phyloP scores from a whole-genome alignment of 2,797 vertebrate species.

The Nyctibius grandis region DNA sequence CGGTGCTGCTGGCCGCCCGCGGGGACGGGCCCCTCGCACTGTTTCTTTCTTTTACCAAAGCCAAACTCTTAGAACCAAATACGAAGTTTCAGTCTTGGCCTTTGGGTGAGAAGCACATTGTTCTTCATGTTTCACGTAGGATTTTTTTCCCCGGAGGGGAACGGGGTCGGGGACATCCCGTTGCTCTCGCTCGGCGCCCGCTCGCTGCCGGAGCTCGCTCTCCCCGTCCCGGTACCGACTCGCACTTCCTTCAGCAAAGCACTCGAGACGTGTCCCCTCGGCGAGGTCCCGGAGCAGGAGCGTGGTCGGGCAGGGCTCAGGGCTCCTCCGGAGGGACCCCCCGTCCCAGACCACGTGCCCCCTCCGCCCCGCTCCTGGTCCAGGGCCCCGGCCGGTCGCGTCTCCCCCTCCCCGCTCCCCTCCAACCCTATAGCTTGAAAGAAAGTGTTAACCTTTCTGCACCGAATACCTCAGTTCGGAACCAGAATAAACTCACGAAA shows the following conservation, averaged over 20 bases:
- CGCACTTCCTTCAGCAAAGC: not conserved
- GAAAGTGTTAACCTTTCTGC: conserved; percentile 62
- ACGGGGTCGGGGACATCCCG: not conserved
- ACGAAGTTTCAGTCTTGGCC: conserved; percentile 1
- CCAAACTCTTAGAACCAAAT: conserved; percentile 53
- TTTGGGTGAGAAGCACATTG: conserved; percentile 22
- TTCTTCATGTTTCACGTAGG: not conserved
- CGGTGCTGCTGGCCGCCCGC: not conserved
- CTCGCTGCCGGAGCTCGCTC: not conserved
- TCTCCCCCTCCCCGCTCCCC: not conserved
- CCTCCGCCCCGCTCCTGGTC: not conserved
- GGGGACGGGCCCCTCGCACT: not conserved
- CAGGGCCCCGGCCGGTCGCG: not conserved
- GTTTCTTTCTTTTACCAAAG: conserved; percentile 43
- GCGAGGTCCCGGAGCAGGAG: not conserved
- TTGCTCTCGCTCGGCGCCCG: not conserved
- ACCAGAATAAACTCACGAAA: conserved; percentile 64
- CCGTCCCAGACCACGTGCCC: not conserved
- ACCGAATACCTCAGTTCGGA: conserved; percentile 74
- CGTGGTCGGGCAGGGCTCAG: not conserved
- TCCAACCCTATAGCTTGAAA: conserved; percentile 7
- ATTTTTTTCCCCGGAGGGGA: not conserved
- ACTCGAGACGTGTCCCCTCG: not conserved
- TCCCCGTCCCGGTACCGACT: not conserved
- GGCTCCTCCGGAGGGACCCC: not conserved